Evolutionary conservation across 2,888 invertebrate species (phyloP).

Genomic region (Leptothorax acervorum): DNA sequence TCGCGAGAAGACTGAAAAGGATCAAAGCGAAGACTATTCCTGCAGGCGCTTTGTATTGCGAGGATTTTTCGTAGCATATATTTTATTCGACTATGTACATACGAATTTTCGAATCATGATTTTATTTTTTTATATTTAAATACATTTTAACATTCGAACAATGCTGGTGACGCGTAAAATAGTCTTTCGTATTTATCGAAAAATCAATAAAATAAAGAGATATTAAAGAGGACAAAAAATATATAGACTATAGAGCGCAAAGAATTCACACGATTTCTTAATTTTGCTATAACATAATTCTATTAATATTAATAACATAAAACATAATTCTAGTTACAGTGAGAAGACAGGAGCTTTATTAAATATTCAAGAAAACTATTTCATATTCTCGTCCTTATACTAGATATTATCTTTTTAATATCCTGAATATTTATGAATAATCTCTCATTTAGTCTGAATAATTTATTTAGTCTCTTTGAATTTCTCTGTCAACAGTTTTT

Average conservation of each 20-base stretch:
- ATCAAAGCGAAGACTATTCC: constrained; percentile 49
- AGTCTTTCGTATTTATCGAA: neutral
- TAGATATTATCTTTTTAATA: no score
- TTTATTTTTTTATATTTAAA: constrained; percentile 15
- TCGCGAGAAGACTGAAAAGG: constrained; percentile 68
- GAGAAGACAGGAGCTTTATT: neutral
- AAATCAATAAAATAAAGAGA: neutral
- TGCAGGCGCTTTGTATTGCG: neutral
- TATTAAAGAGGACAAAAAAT: neutral
- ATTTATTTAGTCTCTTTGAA: neutral
- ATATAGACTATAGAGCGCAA: neutral
- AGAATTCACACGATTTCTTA: neutral
- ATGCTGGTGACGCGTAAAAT: neutral
- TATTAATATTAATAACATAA: neutral
- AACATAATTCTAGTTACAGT: neutral
- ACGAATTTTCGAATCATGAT: constrained; percentile 3
- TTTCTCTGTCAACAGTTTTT: neutral
- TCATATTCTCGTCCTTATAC: no score
- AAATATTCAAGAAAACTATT: no score
- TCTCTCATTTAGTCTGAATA: neutral
- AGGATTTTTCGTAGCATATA: constrained; percentile 15
- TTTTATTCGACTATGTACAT: constrained; percentile 21
- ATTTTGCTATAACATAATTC: neutral
- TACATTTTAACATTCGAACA: neutral
- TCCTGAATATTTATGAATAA: no score